A percentile compares a stretch with the other conserved stretches of the same genome.
phyloP scores from a whole-genome alignment of 2,113 vertebrate genomes.

The Neodon shergylaensis region DNA sequence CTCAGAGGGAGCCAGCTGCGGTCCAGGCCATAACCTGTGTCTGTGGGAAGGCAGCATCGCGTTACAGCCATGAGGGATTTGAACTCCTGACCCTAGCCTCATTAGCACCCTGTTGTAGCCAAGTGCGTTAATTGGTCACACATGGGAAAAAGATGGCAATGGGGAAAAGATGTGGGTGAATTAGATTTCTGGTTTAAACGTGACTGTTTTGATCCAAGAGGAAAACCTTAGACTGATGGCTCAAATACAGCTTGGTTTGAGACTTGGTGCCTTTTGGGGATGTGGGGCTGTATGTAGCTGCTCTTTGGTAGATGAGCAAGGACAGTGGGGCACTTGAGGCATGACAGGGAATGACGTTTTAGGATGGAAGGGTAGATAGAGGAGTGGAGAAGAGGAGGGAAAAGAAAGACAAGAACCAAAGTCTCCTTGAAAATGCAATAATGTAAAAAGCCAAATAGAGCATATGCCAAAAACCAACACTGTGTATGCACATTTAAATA shows the following conservation, averaged over 20 bases:
- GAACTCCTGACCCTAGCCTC: constrained; percentile 62
- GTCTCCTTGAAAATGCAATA: neutral
- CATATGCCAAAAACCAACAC: neutral
- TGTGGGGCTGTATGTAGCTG: neutral
- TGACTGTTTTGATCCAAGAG: constrained; percentile 8
- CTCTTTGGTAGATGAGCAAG: neutral
- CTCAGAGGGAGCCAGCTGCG: constrained; percentile 29
- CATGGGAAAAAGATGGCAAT: constrained; percentile 51
- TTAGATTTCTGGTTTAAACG: neutral
- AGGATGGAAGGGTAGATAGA: neutral
- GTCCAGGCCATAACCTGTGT: neutral
- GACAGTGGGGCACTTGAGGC: neutral
- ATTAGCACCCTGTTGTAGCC: constrained; percentile 71
- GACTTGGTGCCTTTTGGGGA: neutral
- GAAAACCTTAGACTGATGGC: neutral
- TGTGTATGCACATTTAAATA: too few relatives aligned
- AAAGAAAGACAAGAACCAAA: neutral
- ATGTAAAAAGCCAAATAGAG: neutral
- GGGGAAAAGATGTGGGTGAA: constrained; percentile 25
- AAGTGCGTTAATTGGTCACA: constrained; percentile 73
- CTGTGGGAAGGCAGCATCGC: constrained; percentile 44
- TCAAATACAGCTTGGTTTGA: neutral
- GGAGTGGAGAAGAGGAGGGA: too few relatives aligned
- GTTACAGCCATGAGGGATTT: constrained; percentile 55
- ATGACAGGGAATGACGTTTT: too few relatives aligned